phyloP scores from a whole-genome alignment of 2,888 invertebrate genomes.

The Polylopha cassiicola region DNA sequence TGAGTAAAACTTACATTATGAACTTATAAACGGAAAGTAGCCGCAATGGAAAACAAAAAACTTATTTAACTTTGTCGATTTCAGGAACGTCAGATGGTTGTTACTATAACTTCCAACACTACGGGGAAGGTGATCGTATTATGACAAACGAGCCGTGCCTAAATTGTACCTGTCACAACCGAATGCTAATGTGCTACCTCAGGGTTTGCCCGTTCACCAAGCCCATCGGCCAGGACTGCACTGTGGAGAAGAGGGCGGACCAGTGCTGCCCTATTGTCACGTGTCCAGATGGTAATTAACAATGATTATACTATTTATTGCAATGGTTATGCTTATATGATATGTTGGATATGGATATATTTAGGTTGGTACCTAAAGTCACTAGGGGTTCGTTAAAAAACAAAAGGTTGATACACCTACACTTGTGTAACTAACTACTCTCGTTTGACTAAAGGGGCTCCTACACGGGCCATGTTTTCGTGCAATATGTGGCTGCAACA shows the following conservation, averaged over 20 bases:
- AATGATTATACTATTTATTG: too few relatives aligned
- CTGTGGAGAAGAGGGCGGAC: slow-evolving; percentile 91
- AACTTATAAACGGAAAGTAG: too few relatives aligned
- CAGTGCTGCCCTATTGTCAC: slow-evolving; percentile 96
- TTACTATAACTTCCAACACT: slow-evolving; percentile 96
- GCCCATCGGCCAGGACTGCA: slow-evolving; percentile 94
- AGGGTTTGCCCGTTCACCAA: slow-evolving; percentile 96
- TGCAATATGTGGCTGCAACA: too few relatives aligned
- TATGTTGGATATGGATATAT: too few relatives aligned
- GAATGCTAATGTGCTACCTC: slow-evolving; percentile 96
- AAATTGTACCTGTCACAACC: slow-evolving; percentile 96
- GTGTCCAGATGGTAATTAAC: slow-evolving; percentile 91
- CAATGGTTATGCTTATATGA: too few relatives aligned
- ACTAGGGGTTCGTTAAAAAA: too few relatives aligned
- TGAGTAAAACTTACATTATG: too few relatives aligned
- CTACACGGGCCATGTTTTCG: too few relatives aligned
- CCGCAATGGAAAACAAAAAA: not conserved
- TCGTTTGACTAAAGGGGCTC: too few relatives aligned
- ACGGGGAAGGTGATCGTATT: slow-evolving; percentile 94
- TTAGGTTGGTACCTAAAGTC: too few relatives aligned
- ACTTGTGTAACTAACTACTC: too few relatives aligned
- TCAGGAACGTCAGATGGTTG: slow-evolving; percentile 83
- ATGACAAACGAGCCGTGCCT: slow-evolving; percentile 96
- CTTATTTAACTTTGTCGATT: slow-evolving; percentile 25
- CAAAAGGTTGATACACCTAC: too few relatives aligned